These are phyloP conservation scores for Cossypha dichroa DNA, from an alignment of 2,797 vertebrate genomes.

Conservation along the genomic window DNA sequence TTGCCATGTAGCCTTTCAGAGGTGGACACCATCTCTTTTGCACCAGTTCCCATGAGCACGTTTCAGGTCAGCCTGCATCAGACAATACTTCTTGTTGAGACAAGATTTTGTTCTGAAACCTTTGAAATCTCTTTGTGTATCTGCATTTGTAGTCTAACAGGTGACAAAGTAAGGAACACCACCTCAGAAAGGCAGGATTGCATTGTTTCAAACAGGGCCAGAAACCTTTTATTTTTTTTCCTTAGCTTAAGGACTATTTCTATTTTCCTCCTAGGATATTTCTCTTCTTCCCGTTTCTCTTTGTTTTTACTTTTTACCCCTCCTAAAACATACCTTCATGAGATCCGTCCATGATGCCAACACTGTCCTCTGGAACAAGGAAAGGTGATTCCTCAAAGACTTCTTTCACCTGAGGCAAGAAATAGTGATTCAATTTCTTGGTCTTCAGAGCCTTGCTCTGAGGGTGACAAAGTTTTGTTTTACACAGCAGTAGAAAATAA, in stretches of 20 bases:
- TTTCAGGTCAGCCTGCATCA: background rate
- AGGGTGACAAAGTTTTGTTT: background rate
- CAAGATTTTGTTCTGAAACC: background rate
- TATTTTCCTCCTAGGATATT: background rate
- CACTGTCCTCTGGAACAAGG: conserved; percentile 89
- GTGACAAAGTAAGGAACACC: background rate
- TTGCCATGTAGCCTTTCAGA: background rate
- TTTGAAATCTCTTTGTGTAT: background rate
- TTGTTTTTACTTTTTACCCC: background rate
- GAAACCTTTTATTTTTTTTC: background rate
- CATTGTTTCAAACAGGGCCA: background rate
- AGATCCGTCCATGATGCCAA: conserved; percentile 93
- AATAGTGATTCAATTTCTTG: background rate
- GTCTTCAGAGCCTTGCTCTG: background rate
- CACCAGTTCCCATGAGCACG: background rate
- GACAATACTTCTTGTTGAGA: background rate
- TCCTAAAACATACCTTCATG: conserved; percentile 85
- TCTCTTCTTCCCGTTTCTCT: background rate
- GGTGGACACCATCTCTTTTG: background rate
- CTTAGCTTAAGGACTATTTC: background rate
- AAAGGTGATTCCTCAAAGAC: conserved; percentile 94
- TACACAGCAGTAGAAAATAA: background rate
- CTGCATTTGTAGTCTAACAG: background rate
- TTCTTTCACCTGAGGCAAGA: conserved; percentile 82
- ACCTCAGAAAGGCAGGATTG: background rate